These are phyloP conservation scores for Musca domestica DNA, from an alignment of 1,140 invertebrate genomes.

Conservation along the genomic window DNA sequence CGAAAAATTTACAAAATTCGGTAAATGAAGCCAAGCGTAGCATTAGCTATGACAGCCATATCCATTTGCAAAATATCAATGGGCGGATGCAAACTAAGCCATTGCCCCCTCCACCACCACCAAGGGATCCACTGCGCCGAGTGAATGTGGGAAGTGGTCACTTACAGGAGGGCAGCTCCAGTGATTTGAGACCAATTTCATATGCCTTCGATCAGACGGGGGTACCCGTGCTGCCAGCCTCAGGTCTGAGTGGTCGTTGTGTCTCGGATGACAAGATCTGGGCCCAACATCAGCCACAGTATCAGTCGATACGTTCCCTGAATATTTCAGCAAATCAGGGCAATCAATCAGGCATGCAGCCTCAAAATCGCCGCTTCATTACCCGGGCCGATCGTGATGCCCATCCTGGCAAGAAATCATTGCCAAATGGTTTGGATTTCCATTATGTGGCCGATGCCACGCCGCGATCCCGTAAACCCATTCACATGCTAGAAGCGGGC, in stretches of 20 bases:
- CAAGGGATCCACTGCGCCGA: constrained; percentile 65
- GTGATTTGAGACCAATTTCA: constrained; percentile 55
- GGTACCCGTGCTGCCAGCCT: neutral
- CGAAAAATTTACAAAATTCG: constrained; percentile 36
- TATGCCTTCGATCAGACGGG: constrained; percentile 55
- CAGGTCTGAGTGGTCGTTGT: constrained; percentile 35
- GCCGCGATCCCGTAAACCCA: constrained; percentile 65
- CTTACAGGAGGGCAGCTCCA: constrained; percentile 30
- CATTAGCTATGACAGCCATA: constrained; percentile 53
- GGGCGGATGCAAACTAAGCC: constrained; percentile 41
- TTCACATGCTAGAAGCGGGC: constrained; percentile 55
- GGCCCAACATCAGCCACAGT: constrained; percentile 54
- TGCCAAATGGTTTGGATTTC: constrained; percentile 56
- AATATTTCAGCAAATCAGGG: constrained; percentile 33
- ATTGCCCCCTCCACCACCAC: constrained; percentile 66
- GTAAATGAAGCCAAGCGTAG: constrained; percentile 44
- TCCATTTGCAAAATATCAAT: constrained; percentile 39
- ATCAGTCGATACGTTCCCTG: constrained; percentile 47
- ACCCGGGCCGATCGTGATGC: constrained; percentile 44
- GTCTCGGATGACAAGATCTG: constrained; percentile 53
- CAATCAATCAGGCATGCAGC: neutral
- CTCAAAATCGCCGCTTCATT: constrained; percentile 38
- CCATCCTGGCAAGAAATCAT: constrained; percentile 40
- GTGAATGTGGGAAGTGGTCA: constrained; percentile 34
- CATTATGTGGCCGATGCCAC: constrained; percentile 67